Conservation (phyloP, 2,888 invertebrate genomes). For the Petrophora chlorosata region DNA sequence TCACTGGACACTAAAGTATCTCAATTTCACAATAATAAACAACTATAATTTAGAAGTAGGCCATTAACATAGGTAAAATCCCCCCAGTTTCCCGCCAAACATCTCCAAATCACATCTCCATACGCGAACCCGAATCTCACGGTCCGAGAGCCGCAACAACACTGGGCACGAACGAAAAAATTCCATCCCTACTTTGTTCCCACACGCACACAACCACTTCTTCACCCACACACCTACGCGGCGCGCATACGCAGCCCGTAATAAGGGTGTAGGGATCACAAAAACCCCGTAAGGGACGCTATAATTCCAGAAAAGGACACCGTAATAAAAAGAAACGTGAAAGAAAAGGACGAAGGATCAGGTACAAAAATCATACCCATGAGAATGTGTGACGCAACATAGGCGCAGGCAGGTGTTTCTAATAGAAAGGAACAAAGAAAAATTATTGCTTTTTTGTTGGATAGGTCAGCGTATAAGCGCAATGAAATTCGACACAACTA, state of each 20-base stretch:
- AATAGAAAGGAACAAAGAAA: constrained; percentile 70
- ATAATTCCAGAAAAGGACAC: constrained; percentile 57
- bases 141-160: constrained; percentile 53
- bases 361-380: constrained; percentile 73
- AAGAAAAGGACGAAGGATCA: constrained; percentile 61
- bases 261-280: constrained; percentile 75
- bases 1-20: too few species aligned
- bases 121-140: constrained; percentile 51
- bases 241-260: constrained; percentile 59
- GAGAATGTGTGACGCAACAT: constrained; percentile 73
- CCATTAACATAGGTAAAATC: constrained; percentile 17
- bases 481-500: constrained; percentile 30
- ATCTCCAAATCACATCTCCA: constrained; percentile 54
- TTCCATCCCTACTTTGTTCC: constrained; percentile 53
- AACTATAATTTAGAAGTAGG: constrained; percentile 4
- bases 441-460: constrained; percentile 59
- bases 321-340: constrained; percentile 38
- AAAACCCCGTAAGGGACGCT: constrained; percentile 68
- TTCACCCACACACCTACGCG: constrained; percentile 62
- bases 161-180: constrained; percentile 54
- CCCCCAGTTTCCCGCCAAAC: constrained; percentile 70
- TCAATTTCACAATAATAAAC: neutral
- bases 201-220: constrained; percentile 50
- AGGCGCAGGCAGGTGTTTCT: constrained; percentile 72
- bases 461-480: constrained; percentile 65